These are phyloP conservation scores for Brachymystax lenok DNA, from an alignment of 2,797 vertebrate species.

Conservation along the genomic window DNA sequence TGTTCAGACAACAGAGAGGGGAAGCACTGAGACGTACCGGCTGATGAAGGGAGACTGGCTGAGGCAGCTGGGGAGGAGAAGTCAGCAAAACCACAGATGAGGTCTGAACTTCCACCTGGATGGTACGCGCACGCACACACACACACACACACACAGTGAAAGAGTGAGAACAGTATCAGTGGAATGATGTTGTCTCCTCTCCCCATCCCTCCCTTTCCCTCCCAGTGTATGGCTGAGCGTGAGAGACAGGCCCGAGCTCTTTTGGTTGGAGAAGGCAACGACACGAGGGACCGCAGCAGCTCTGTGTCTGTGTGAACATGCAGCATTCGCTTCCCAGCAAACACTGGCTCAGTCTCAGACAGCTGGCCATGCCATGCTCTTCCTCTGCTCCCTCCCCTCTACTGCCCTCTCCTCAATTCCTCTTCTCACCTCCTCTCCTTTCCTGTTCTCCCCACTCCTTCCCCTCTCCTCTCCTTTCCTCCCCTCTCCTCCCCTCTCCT, in stretches of 20 bases:
- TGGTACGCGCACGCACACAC: neutral
- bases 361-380: neutral
- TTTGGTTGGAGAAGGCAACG: slow-evolving; percentile 68
- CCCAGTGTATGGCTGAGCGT: slow-evolving; percentile 9
- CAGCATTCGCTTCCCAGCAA: slow-evolving; percentile 18
- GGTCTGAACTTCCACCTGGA: slow-evolving; percentile 78
- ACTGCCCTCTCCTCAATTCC: too few relatives aligned
- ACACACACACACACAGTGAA: too few relatives aligned
- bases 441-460: too few relatives aligned
- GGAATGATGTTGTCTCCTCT: neutral
- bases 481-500: too few relatives aligned
- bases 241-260: slow-evolving; percentile 75
- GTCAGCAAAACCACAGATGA: slow-evolving; percentile 93
- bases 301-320: slow-evolving; percentile 49
- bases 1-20: neutral
- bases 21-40: slow-evolving; percentile 75
- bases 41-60: slow-evolving; percentile 82
- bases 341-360: slow-evolving; percentile 66
- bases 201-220: too few relatives aligned
- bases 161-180: neutral
- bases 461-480: too few relatives aligned
- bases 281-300: slow-evolving; percentile 79
- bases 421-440: too few relatives aligned
- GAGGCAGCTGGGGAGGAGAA: slow-evolving; percentile 89
- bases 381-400: neutral